Percentiles rank a stretch among this genome's conserved stretches.
Conservation (phyloP, 2,888 invertebrate species). For the Leptinotarsa juncta region DNA sequence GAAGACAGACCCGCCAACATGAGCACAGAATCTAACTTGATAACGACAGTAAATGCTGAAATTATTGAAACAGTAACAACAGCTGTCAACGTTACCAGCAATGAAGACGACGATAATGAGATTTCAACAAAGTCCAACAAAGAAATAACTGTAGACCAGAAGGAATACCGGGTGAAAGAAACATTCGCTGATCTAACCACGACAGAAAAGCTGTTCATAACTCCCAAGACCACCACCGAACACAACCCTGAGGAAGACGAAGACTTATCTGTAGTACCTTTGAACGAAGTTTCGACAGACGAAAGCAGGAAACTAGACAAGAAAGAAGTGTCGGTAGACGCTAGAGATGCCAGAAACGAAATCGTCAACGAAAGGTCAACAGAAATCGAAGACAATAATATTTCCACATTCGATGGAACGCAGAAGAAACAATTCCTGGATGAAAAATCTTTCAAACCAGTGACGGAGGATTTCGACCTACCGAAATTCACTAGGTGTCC, state of each 20-base stretch:
- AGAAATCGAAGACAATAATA: slow-evolving; percentile 10
- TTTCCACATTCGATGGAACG: neutral
- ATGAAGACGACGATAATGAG: slow-evolving; percentile 37
- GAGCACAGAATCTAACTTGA: slow-evolving; percentile 25
- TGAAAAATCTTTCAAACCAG: slow-evolving; percentile 54
- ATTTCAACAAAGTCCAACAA: slow-evolving; percentile 21
- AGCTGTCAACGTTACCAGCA: slow-evolving; percentile 27
- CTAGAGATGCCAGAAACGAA: slow-evolving; percentile 30
- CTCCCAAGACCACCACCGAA: slow-evolving; percentile 52
- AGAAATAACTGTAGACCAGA: slow-evolving; percentile 22
- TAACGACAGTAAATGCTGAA: slow-evolving; percentile 33
- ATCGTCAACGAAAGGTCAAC: slow-evolving; percentile 24
- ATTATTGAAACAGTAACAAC: slow-evolving; percentile 29
- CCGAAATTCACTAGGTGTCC: slow-evolving; percentile 68
- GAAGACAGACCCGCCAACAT: slow-evolving; percentile 38
- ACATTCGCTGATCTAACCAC: slow-evolving; percentile 54
- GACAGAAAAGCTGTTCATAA: slow-evolving; percentile 56
- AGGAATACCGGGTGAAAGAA: slow-evolving; percentile 60
- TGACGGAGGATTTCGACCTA: slow-evolving; percentile 59
- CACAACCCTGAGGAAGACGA: slow-evolving; percentile 41
- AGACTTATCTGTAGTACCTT: slow-evolving; percentile 54
- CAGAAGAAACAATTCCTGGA: slow-evolving; percentile 31
- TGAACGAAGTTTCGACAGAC: slow-evolving; percentile 40
- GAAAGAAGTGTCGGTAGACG: slow-evolving; percentile 15
- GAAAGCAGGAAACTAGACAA: slow-evolving; percentile 16